Percentiles rank a stretch among this genome's conserved stretches.
phyloP scores from a whole-genome alignment of 30 jellyfish, hydroid and myxozoan genomes.

The Aurelia aurita complex sp. Pacific region DNA sequence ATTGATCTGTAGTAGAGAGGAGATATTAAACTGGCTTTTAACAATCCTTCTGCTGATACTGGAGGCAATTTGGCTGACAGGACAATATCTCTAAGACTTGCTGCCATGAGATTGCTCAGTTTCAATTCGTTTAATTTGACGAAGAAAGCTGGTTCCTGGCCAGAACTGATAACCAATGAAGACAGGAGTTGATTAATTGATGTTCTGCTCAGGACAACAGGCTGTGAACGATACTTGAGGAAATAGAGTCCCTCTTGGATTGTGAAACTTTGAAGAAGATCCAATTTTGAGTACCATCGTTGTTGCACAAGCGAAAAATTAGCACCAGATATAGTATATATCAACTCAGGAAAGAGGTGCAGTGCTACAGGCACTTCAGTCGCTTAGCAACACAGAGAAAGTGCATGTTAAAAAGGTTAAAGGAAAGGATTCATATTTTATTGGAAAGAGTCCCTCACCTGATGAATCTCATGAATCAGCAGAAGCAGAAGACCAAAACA shows the following conservation, averaged over 20 bases:
- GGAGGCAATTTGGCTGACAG: background rate
- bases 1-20: background rate
- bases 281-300: background rate
- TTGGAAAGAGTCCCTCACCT: conserved; percentile 14
- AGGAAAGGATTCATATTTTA: conserved; percentile 23
- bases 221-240: background rate
- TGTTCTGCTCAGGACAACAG: background rate
- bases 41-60: background rate
- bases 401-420: conserved; percentile 12
- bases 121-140: background rate
- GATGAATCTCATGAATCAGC: background rate
- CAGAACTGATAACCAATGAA: background rate
- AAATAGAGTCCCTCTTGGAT: conserved; percentile 10
- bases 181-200: background rate
- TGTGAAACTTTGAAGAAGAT: background rate
- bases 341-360: background rate
- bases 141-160: conserved; percentile 18
- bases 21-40: background rate
- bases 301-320: conserved; percentile 7
- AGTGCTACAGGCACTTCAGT: background rate
- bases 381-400: background rate
- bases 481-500: conserved; percentile 14
- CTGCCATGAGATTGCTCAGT: conserved; percentile 9
- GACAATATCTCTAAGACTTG: background rate
- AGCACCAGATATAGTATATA: conserved; percentile 12